phyloP scores from a whole-genome alignment of 2,113 vertebrate species.

The Crotalus viridis region DNA sequence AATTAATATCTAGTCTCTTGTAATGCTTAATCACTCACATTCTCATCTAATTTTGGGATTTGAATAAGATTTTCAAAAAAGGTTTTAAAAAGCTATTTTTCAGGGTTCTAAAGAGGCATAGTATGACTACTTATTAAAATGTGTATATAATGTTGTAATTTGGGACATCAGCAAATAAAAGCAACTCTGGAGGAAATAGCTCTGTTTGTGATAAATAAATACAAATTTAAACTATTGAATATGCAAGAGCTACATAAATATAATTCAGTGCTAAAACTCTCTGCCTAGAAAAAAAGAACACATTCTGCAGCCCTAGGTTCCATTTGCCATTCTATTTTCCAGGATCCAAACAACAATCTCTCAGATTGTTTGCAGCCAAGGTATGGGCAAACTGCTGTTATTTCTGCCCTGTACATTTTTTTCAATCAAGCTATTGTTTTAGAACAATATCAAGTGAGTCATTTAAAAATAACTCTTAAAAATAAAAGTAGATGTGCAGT shows the following conservation, averaged over 20 bases:
- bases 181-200: background rate
- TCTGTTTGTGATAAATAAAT: slow-evolving; percentile 7
- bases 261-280: slow-evolving; percentile 5
- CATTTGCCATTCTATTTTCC: background rate
- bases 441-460: background rate
- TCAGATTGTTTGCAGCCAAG: background rate
- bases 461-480: background rate
- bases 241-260: background rate
- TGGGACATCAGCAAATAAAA: background rate
- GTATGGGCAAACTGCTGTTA: background rate
- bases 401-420: background rate
- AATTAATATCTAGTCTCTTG: background rate
- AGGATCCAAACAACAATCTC: background rate
- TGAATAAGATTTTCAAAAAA: background rate
- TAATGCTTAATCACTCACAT: background rate
- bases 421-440: background rate
- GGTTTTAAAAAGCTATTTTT: background rate
- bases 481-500: background rate
- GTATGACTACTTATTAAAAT: background rate
- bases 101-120: background rate
- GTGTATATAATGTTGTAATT: background rate
- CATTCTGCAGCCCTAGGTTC: background rate
- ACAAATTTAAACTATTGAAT: slow-evolving; percentile 23
- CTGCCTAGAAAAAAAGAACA: background rate
- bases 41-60: background rate